Evolutionary conservation across 2,888 invertebrate genomes (phyloP).

Genomic region (Melieria crassipennis): DNA sequence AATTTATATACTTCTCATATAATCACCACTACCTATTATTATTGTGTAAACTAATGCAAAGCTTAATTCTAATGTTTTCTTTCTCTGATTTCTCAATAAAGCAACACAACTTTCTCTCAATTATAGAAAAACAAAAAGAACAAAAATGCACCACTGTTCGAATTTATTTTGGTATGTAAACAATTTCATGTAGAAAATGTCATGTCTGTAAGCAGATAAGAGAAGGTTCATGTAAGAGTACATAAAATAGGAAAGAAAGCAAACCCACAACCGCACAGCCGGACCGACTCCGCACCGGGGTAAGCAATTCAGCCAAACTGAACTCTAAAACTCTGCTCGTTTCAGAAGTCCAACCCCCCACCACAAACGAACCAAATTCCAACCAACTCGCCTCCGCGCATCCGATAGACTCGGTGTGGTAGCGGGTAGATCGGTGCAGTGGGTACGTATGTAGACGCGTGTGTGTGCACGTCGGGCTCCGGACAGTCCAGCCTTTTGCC

Average conservation of each 20-base stretch:
- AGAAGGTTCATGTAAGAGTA: not conserved
- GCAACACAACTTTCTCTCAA: slow-evolving; percentile 21
- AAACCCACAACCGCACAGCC: no score
- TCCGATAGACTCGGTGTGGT: no score
- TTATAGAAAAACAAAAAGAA: slow-evolving; percentile 31
- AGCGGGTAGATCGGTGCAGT: no score
- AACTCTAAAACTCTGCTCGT: slow-evolving; percentile 18
- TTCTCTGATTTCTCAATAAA: slow-evolving; percentile 16
- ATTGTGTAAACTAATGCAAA: slow-evolving; percentile 22
- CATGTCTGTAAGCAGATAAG: no score
- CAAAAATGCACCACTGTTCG: slow-evolving; percentile 25
- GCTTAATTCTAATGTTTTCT: slow-evolving; percentile 20
- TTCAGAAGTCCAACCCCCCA: slow-evolving; percentile 10
- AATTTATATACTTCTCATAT: not conserved
- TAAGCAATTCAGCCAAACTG: slow-evolving; percentile 19
- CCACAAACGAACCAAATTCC: no score
- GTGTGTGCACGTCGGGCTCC: no score
- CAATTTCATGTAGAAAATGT: no score
- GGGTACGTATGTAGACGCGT: no score
- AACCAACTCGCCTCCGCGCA: no score
- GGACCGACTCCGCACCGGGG: not conserved
- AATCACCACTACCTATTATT: not conserved
- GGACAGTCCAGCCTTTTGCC: no score
- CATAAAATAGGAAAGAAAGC: slow-evolving; percentile 6
- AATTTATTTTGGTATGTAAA: slow-evolving; percentile 31